Conservation (phyloP, 1,140 invertebrate species). For the Lordiphosa clarofinis region DNA sequence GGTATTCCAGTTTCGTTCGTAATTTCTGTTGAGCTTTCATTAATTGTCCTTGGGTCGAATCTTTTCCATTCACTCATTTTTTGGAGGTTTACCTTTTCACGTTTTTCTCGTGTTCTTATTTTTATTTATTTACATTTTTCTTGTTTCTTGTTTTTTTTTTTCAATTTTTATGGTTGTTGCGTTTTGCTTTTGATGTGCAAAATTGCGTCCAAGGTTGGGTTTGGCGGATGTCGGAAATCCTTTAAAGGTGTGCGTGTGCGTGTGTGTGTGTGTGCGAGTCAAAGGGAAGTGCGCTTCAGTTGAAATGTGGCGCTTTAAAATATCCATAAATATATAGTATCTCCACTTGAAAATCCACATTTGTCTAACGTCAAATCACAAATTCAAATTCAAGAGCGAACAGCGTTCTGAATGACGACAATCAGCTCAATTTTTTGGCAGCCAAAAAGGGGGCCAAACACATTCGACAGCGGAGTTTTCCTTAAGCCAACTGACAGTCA, state of each 20-base stretch:
- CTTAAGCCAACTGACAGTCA: constrained; percentile 19
- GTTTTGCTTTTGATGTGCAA: constrained; percentile 37
- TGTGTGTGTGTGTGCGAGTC: constrained; percentile 16
- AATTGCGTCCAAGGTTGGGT: constrained; percentile 37
- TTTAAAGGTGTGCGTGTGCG: constrained; percentile 25
- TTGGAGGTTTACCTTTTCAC: neutral
- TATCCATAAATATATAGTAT: constrained; percentile 4
- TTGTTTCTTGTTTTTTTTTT: constrained; percentile 4
- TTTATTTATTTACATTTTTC: too few species aligned
- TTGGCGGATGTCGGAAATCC: constrained; percentile 38
- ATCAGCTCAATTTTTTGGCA: constrained; percentile 65
- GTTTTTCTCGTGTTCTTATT: constrained; percentile 6
- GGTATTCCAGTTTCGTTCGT: too few species aligned
- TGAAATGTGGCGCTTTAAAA: constrained; percentile 4
- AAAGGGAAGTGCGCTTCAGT: constrained; percentile 36
- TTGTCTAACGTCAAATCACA: neutral
- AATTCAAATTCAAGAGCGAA: constrained; percentile 37
- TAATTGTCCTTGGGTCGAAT: constrained; percentile 25
- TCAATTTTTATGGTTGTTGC: neutral
- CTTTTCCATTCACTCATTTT: constrained; percentile 28
- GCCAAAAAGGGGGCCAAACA: constrained; percentile 5
- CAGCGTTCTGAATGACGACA: constrained; percentile 55
- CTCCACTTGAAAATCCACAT: neutral
- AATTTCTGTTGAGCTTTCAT: constrained; percentile 4
- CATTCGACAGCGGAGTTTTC: constrained; percentile 24